These are phyloP conservation scores for Hydrophis major DNA, from an alignment of 2,797 vertebrate species.

Conservation along the genomic window DNA sequence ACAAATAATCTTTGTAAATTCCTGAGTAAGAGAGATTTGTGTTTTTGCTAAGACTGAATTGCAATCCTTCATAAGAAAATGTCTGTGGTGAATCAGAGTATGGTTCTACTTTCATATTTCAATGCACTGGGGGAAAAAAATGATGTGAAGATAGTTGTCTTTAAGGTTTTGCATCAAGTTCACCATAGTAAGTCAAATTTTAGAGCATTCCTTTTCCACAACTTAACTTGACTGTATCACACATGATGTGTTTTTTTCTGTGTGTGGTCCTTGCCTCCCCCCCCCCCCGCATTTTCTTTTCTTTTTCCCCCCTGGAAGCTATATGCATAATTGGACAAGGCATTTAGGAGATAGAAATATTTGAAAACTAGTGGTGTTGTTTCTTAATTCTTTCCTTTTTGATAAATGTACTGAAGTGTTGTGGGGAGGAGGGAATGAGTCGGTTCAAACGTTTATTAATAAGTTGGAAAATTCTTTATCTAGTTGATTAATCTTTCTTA, in stretches of 20 bases:
- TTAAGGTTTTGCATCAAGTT: constrained; percentile 6
- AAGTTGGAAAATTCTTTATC: background rate
- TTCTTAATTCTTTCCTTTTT: background rate
- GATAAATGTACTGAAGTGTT: background rate
- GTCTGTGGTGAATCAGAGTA: background rate
- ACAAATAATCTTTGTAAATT: background rate
- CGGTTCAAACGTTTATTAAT: background rate
- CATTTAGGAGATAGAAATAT: background rate
- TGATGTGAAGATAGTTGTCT: background rate
- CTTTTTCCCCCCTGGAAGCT: rapidly evolving
- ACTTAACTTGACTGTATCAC: background rate
- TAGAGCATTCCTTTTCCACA: background rate
- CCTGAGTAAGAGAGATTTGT: background rate
- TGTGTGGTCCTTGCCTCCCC: background rate
- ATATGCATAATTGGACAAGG: background rate
- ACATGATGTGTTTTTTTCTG: background rate
- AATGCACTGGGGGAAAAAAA: background rate
- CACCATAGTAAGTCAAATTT: background rate
- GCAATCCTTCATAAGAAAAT: background rate
- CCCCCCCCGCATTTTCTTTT: rapidly evolving
- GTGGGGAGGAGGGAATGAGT: background rate
- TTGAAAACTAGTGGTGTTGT: background rate
- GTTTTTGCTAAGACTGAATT: constrained; percentile 8
- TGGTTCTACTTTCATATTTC: constrained; percentile 8
- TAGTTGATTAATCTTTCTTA: constrained; percentile 11